Percentiles rank a stretch among this genome's conserved stretches.
phyloP scores from a whole-genome alignment of 2,113 vertebrate species.

The Eretmochelys imbricata region DNA sequence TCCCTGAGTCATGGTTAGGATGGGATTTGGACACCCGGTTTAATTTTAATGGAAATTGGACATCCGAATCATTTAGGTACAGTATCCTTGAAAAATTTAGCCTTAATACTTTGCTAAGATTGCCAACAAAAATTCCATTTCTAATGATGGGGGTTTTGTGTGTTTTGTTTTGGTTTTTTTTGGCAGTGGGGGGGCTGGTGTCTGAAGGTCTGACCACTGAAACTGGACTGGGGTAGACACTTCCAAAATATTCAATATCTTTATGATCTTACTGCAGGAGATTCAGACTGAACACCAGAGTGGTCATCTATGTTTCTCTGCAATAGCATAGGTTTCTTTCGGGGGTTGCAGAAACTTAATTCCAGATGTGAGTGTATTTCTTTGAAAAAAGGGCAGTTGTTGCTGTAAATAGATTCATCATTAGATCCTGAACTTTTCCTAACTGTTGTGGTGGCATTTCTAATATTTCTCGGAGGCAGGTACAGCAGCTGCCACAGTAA shows the following conservation, averaged over 20 bases:
- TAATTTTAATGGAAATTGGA: background rate
- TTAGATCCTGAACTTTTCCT: constrained; percentile 55
- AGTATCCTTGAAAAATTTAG: background rate
- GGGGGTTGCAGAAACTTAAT: background rate
- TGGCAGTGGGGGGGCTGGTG: background rate
- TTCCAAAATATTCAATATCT: background rate
- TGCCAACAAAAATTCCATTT: background rate
- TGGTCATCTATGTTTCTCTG: background rate
- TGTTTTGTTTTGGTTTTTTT: background rate
- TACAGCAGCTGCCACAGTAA: constrained; percentile 21
- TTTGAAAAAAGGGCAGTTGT: constrained; percentile 33
- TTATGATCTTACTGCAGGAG: background rate
- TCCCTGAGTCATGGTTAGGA: background rate
- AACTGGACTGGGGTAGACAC: background rate
- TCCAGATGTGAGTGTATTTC: background rate
- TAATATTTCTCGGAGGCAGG: constrained; percentile 50
- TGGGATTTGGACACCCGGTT: background rate
- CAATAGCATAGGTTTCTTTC: background rate
- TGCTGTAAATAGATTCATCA: constrained; percentile 31
- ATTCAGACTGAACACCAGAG: background rate
- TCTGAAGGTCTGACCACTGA: background rate
- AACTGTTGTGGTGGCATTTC: constrained; percentile 47
- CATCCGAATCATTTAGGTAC: background rate
- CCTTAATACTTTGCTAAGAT: background rate
- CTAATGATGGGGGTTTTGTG: background rate